Evolutionary conservation across 2,888 invertebrate genomes (phyloP).

Genomic region (Thymelicus sylvestris): DNA sequence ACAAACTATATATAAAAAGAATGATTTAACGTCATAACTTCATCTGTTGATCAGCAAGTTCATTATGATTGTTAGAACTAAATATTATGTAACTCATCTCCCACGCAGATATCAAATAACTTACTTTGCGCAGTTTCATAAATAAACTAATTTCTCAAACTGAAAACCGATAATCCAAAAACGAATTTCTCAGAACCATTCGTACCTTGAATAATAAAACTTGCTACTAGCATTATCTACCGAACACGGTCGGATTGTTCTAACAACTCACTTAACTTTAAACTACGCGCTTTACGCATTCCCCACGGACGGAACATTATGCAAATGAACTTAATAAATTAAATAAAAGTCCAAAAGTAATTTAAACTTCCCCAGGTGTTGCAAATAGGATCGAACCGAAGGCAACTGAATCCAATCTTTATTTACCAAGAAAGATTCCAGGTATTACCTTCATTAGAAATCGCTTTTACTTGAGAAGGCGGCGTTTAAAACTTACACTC

Average conservation of each 20-base stretch:
- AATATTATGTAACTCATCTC: too few species aligned
- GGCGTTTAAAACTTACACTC: not conserved
- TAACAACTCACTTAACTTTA: conserved; percentile 19
- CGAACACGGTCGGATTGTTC: conserved; percentile 18
- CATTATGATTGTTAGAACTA: too few species aligned
- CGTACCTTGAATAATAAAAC: conserved; percentile 9
- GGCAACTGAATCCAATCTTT: conserved; percentile 9
- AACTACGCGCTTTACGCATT: conserved; percentile 27
- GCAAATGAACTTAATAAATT: conserved; percentile 64
- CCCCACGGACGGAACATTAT: conserved; percentile 52
- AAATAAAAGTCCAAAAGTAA: conserved; percentile 61
- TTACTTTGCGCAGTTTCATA: too few species aligned
- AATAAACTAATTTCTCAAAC: not conserved
- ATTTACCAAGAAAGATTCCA: conserved; percentile 16
- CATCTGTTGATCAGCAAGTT: too few species aligned
- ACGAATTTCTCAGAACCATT: not conserved
- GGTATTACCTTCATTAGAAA: conserved; percentile 3
- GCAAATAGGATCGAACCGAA: conserved; percentile 34
- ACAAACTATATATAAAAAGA: too few species aligned
- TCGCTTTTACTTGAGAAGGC: not conserved
- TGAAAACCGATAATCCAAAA: not conserved
- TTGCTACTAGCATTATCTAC: conserved; percentile 3
- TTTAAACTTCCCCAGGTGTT: conserved; percentile 58
- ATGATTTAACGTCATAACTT: too few species aligned
- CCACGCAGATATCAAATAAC: too few species aligned